Evolutionary conservation across 2,888 invertebrate genomes (phyloP).

Genomic region (Hemistola chrysoprasaria): DNA sequence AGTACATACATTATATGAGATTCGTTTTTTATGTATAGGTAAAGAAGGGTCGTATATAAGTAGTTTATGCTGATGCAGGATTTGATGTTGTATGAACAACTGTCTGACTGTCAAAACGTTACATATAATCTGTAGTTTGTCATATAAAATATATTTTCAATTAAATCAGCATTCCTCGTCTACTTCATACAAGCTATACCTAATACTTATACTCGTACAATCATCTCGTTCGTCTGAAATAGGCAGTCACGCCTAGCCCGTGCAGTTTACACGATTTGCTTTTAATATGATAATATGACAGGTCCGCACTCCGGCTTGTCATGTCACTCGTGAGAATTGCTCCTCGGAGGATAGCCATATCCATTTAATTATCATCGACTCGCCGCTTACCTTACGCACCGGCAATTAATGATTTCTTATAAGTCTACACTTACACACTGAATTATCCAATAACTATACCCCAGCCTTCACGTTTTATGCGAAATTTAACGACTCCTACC

Average conservation of each 20-base stretch:
- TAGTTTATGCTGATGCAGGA: no score
- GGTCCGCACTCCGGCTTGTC: constrained; percentile 39
- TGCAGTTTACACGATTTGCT: constrained; percentile 37
- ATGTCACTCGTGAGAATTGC: constrained; percentile 47
- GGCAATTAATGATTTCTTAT: constrained; percentile 20
- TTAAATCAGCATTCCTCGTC: constrained; percentile 8
- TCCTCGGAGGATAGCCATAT: constrained; percentile 37
- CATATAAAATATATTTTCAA: constrained; percentile 9
- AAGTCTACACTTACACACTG: constrained; percentile 24
- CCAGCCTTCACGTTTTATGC: constrained; percentile 36
- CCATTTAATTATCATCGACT: constrained; percentile 43
- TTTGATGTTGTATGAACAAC: no score
- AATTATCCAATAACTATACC: constrained; percentile 40
- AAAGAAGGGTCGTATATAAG: no score
- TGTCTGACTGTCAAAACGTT: no score
- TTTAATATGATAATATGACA: constrained; percentile 58
- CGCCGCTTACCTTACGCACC: constrained; percentile 36
- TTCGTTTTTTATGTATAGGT: no score
- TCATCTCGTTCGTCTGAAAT: constrained; percentile 31
- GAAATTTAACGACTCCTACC: constrained; percentile 45
- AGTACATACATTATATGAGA: no score
- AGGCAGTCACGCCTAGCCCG: constrained; percentile 41
- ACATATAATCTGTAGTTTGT: no score
- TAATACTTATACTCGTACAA: no score
- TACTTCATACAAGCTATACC: constrained; percentile 1